Percentiles rank a stretch among this genome's conserved stretches.
Conservation (phyloP, 1,140 invertebrate species). For the Apis dorsata region DNA sequence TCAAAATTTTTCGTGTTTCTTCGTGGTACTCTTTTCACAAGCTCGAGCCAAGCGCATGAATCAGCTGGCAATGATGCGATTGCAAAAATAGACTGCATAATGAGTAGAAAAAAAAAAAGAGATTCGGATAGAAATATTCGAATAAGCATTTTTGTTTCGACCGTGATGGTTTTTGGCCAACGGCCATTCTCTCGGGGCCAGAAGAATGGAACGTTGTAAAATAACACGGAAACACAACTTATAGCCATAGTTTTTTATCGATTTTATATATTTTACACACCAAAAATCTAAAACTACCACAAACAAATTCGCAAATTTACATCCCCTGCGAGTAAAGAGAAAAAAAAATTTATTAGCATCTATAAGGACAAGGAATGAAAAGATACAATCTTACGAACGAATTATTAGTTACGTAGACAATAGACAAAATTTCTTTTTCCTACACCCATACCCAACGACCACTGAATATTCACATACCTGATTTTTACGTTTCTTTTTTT, state of each 20-base stretch:
- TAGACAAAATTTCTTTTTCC: no score
- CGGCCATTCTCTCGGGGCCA: constrained; percentile 15
- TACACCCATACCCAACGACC: no score
- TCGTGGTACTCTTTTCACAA: not conserved
- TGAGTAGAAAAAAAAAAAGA: not conserved
- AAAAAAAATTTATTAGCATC: no score
- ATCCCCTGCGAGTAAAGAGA: no score
- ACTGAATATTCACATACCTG: no score
- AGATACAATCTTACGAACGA: no score
- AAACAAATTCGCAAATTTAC: no score
- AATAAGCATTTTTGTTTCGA: constrained; percentile 11
- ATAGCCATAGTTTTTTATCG: not conserved
- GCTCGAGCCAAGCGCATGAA: constrained; percentile 26
- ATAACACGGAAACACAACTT: not conserved
- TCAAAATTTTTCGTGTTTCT: no score
- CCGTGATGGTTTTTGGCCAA: constrained; percentile 15
- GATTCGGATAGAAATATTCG: constrained; percentile 19
- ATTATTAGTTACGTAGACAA: no score
- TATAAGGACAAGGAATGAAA: no score
- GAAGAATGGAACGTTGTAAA: not conserved
- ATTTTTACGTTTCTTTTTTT: no score
- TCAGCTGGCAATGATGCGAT: constrained; percentile 10
- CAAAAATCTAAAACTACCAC: no score
- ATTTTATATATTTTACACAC: not conserved
- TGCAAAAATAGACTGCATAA: not conserved